These are phyloP conservation scores for Apantesis nais DNA, from an alignment of 2,888 invertebrate species.

Conservation along the genomic window DNA sequence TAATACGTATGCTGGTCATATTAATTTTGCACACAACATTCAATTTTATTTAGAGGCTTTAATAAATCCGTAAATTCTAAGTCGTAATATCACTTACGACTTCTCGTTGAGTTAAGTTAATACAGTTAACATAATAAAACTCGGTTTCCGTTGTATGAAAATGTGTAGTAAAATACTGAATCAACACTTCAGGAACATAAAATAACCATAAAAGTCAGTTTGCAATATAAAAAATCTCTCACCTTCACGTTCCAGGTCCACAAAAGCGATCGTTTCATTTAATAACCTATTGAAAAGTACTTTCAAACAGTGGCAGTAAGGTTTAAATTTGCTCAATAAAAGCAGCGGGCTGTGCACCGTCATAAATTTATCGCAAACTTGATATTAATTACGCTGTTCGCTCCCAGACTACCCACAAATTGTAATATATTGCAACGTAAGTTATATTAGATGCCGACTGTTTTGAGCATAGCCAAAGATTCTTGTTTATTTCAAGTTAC, in stretches of 20 bases:
- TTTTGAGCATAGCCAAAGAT: slow-evolving; percentile 33
- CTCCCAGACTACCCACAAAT: slow-evolving; percentile 68
- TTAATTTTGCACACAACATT: background rate
- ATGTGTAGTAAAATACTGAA: slow-evolving; percentile 10
- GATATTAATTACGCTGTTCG: slow-evolving; percentile 77
- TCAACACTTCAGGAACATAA: slow-evolving; percentile 21
- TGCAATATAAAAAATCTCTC: slow-evolving; percentile 51
- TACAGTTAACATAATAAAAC: background rate
- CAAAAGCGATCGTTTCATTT: slow-evolving; percentile 19
- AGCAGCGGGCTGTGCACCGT: slow-evolving; percentile 30
- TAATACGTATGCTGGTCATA: background rate
- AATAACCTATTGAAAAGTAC: slow-evolving; percentile 22
- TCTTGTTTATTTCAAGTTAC: slow-evolving; percentile 35
- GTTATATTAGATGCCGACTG: slow-evolving; percentile 43
- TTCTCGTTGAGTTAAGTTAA: background rate
- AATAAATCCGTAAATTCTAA: background rate
- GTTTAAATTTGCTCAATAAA: slow-evolving; percentile 48
- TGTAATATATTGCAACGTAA: slow-evolving; percentile 66
- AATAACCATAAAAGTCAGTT: slow-evolving; percentile 28
- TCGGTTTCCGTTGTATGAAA: background rate
- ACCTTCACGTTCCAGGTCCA: slow-evolving; percentile 47
- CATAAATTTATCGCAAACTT: slow-evolving; percentile 77
- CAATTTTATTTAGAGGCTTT: background rate
- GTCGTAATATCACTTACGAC: background rate
- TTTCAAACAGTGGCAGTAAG: slow-evolving; percentile 39